Conservation (phyloP, 1,140 invertebrate genomes). For the Arctopsyche grandis region DNA sequence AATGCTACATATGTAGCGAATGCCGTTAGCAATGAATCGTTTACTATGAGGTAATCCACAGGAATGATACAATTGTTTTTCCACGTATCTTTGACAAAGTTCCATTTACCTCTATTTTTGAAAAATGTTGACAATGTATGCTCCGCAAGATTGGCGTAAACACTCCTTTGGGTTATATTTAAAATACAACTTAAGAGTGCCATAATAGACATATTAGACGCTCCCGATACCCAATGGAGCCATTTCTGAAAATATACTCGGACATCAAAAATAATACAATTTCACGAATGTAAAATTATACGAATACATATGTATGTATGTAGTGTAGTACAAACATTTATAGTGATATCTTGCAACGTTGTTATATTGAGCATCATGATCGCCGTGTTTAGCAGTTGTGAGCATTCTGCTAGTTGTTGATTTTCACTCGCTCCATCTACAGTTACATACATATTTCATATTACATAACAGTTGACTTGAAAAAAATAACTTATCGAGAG, state of each 20-base stretch:
- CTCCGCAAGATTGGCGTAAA: constrained; percentile 43
- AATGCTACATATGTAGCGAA: constrained; percentile 40
- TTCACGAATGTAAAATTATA: background rate
- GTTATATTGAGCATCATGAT: constrained; percentile 48
- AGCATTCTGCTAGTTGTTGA: constrained; percentile 43
- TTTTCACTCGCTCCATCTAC: constrained; percentile 30
- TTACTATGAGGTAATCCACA: constrained; percentile 41
- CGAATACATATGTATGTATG: too few species aligned
- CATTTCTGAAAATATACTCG: constrained; percentile 45
- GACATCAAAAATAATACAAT: background rate
- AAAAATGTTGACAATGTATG: constrained; percentile 42
- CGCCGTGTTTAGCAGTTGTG: constrained; percentile 40
- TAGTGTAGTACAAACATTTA: constrained; percentile 30
- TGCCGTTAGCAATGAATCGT: constrained; percentile 33
- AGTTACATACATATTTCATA: too few species aligned
- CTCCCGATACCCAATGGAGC: constrained; percentile 42
- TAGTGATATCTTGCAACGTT: constrained; percentile 37
- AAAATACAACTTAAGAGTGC: constrained; percentile 38
- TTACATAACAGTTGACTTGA: too few species aligned
- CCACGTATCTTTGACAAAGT: constrained; percentile 39
- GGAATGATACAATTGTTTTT: constrained; percentile 46
- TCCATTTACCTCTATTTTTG: constrained; percentile 48
- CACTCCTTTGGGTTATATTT: constrained; percentile 46
- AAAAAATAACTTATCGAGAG: constrained; percentile 10
- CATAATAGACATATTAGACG: constrained; percentile 41